phyloP scores from a whole-genome alignment of 2,888 invertebrate species.

The Mactromeris polynyma region DNA sequence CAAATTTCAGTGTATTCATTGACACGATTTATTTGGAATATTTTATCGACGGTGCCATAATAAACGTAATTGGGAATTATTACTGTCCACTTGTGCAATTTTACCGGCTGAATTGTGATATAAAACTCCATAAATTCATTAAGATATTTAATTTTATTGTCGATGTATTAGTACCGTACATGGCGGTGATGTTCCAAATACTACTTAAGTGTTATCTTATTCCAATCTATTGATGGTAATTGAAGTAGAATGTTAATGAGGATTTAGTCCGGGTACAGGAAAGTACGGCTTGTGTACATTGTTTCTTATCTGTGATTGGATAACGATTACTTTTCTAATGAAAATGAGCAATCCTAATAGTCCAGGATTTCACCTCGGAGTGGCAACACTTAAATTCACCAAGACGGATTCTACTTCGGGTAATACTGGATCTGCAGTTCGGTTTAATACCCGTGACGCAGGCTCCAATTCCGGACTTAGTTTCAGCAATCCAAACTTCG shows the following conservation, averaged over 20 bases:
- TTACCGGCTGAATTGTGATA: not conserved
- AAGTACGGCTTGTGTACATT: not conserved
- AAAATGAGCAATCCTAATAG: constrained; percentile 37
- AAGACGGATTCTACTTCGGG: constrained; percentile 41
- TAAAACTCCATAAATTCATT: not conserved
- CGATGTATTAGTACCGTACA: not conserved
- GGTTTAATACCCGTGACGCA: constrained; percentile 24
- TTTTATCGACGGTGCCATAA: not conserved
- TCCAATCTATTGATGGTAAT: not conserved
- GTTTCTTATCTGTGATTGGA: constrained; percentile 19
- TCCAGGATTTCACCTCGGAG: constrained; percentile 32
- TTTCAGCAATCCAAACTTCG: constrained; percentile 51
- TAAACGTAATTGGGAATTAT: not conserved
- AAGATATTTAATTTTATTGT: not conserved
- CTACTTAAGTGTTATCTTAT: not conserved
- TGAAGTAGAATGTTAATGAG: not conserved
- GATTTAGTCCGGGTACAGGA: not conserved
- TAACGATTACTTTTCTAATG: not conserved
- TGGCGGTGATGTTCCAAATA: not conserved
- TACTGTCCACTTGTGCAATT: not conserved
- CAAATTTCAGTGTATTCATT: too few species aligned
- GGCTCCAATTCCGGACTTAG: constrained; percentile 41
- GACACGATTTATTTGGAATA: not conserved
- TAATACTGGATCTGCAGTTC: constrained; percentile 47
- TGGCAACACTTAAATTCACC: constrained; percentile 28